Conservation (phyloP, 2,113 vertebrate genomes). For the Phrynosoma blainvillii region DNA sequence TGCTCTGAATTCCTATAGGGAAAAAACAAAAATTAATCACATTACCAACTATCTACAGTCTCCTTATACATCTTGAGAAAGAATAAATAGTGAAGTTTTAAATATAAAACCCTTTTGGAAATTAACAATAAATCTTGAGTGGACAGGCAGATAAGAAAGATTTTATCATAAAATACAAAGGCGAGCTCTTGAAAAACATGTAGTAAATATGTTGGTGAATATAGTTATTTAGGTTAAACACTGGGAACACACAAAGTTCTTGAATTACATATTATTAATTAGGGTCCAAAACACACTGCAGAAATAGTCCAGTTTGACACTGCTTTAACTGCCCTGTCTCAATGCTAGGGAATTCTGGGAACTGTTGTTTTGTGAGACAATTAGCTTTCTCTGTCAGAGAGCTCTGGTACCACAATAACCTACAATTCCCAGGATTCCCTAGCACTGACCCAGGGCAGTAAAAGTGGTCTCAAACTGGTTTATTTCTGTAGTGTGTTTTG, state of each 20-base stretch:
- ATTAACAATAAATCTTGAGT: conserved; percentile 14
- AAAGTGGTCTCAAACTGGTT: no score
- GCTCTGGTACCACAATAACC: no score
- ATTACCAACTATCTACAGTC: conserved; percentile 25
- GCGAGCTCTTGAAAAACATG: background rate
- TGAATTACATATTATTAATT: background rate
- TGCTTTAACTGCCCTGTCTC: no score
- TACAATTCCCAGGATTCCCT: no score
- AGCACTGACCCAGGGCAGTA: no score
- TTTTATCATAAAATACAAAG: background rate
- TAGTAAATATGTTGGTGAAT: background rate
- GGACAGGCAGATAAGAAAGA: fast-evolving
- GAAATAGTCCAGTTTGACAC: no score
- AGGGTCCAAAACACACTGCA: no score
- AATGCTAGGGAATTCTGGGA: no score
- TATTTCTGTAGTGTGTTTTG: no score
- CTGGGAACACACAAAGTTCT: background rate
- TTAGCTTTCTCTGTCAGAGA: no score
- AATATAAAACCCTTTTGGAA: background rate
- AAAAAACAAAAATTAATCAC: conserved; percentile 29
- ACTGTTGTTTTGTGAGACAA: no score
- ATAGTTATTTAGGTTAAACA: background rate
- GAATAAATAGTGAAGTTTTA: background rate
- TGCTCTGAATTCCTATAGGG: conserved; percentile 73
- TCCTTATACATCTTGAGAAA: conserved; percentile 23